Evolutionary conservation across 2,888 invertebrate genomes (phyloP), one percentile per base, ranked within the genome.

Genomic region (Agonopterix subpropinquella): DNA sequence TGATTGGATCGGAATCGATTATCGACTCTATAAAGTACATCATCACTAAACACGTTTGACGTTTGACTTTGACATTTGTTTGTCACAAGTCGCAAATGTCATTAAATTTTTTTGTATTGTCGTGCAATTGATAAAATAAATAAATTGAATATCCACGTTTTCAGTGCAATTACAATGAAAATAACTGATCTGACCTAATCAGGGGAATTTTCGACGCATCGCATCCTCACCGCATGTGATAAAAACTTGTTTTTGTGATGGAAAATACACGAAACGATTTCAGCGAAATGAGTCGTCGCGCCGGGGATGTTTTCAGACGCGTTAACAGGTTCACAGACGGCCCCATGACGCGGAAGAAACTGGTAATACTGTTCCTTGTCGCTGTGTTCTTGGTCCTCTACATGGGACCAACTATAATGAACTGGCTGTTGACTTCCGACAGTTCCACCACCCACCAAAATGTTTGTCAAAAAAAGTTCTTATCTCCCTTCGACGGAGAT

Each of bases 401-500:
- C 65, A 72, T 92, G 44, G 91, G 93, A 44, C 93, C 94, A 37
- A 85, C 90, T 36, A 67, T 94, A 15, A 87, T 91, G 67, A 90
- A 90, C 53, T 92, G 92, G 89, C 64, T 93, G 36, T 91, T 92
- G 56, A 83, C 82, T 51, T 75, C 82, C 35, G 86, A 89, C 51
- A 83, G 80, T 43, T 75, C 75, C 51, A 75, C 59, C 56, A 85
- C 83, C 60, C 83, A 83, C 44, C 79, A 92, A 53, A 91, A 91
- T 61, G 77, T 90, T 51, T 94, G 94, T 69, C 91, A 94, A 70
- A 90, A 90, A 51, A 92, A 92, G 65, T 90, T 91, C 54, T 65
- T 95, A 55, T 88, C 88, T 46, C 89, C 90, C 36, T 92, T 91
- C 65, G 88, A 91, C 57, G 74, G 88, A 5, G 91, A 92, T 63